A percentile compares a stretch with the other conserved stretches of the same genome.
Evolutionary conservation across 2,888 invertebrate genomes (phyloP).

Genomic region (Nudaria mundana): DNA sequence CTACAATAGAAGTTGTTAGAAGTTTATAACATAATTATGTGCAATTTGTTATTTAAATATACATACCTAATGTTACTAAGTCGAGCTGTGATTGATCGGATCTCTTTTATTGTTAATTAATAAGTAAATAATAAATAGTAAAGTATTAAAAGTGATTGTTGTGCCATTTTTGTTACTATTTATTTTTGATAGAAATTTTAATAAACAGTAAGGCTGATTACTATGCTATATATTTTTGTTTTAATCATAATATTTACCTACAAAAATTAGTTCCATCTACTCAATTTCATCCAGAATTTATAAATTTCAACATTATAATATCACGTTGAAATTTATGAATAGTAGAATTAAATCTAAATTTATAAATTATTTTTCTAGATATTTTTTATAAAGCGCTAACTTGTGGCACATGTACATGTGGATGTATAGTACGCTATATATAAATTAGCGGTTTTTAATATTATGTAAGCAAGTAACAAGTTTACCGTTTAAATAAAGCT

Average conservation of each 20-base stretch:
- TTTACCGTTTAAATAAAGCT: too few species aligned
- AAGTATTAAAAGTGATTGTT: not conserved
- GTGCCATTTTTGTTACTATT: not conserved
- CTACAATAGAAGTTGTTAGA: not conserved
- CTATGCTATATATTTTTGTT: not conserved
- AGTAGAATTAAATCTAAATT: not conserved
- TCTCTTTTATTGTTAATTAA: too few species aligned
- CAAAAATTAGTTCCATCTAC: too few species aligned
- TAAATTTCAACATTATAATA: too few species aligned
- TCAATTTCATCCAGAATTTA: too few species aligned
- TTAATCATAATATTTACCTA: too few species aligned
- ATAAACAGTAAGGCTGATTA: too few species aligned
- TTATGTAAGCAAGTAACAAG: too few species aligned
- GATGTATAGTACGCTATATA: not conserved
- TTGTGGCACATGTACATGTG: not conserved
- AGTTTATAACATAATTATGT: not conserved
- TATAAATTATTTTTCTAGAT: not conserved
- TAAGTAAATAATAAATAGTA: not conserved
- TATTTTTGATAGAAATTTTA: too few species aligned
- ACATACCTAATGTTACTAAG: not conserved
- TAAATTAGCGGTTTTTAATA: too few species aligned
- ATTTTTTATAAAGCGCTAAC: not conserved
- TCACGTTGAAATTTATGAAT: not conserved
- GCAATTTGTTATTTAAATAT: not conserved
- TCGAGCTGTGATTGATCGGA: too few species aligned